Base-by-base conservation (phyloP, 2,113 vertebrate genomes). In the Pampusana beccarii region DNA sequence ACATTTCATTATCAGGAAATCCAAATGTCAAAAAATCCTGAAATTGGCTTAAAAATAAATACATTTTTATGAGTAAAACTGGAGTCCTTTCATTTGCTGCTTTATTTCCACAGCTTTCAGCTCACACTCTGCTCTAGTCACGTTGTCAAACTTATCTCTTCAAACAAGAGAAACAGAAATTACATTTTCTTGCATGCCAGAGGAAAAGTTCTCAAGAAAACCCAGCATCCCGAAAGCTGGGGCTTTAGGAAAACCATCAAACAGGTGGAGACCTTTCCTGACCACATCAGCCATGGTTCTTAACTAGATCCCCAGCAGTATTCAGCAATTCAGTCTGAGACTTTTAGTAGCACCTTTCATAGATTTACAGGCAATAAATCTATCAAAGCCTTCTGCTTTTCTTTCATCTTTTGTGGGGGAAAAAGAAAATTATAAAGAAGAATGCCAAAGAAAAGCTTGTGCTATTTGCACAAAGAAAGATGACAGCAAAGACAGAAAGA, bases 321-420 rank as follows among this genome's bases (percentile, higher is more conserved):
- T 36, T 84, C 50, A 95, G 80, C 13, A 65, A 75, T 70, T 92
- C 61, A 34, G 60, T 28, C 40, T 31, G 36, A 87, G 79, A 93
- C 64, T 80, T 83, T 93, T 75, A 92, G 78, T 51, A 81, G 86
- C 83, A 89, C 71, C 87, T 89, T 95, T 92, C 51, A 84, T 57
- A 89, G 92, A 92, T 94, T 86, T 74, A 89, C 81, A 92, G 87
- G 51, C 85, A 90, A 67, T 85, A 82, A 93, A 93, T 86, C 79
- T 93, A 61, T 73, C 88, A 92, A 75, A 95, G 58, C 61, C 50
- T 81, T 57, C 87, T 85, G 51, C 44, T 92, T 86, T 90, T 93
- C 84, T 93, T 94, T 94, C 74, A 94, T 92, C 67, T 86, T 93
- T 86, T 62, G 17, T 1, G 8, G 25, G 6, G 3, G 6, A 7